Evolutionary conservation across 2,113 vertebrate species (phyloP).

Genomic region (Ictalurus punctatus): DNA sequence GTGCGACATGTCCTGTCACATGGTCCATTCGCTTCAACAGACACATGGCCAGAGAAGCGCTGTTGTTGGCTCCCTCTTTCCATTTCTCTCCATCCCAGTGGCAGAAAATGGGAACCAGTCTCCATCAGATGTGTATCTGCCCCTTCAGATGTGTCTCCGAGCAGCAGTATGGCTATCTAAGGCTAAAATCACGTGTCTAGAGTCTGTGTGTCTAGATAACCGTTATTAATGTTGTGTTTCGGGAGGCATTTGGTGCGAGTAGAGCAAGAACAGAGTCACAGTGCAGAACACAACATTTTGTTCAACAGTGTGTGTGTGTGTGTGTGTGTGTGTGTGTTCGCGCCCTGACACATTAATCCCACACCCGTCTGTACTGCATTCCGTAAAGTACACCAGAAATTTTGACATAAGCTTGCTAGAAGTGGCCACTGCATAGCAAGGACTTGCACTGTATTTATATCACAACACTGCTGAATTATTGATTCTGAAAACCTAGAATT

Average conservation of each 20-base stretch:
- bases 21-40: conserved; percentile 54
- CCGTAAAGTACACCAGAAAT: neutral
- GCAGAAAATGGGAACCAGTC: conserved; percentile 38
- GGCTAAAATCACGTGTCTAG: conserved; percentile 29
- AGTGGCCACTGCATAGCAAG: no score
- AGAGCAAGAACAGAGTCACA: neutral
- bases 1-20: conserved; percentile 56
- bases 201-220: conserved; percentile 36
- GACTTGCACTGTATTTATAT: neutral
- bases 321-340: neutral
- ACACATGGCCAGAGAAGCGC: conserved; percentile 40
- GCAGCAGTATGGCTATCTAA: conserved; percentile 29
- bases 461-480: neutral
- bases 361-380: neutral
- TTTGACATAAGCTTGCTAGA: neutral
- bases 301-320: neutral
- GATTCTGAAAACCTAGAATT: neutral
- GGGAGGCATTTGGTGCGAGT: conserved; percentile 11
- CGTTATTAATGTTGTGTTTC: conserved; percentile 45
- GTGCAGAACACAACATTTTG: neutral
- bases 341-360: neutral
- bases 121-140: conserved; percentile 42
- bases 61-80: neutral
- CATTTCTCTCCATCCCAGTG: conserved; percentile 3
- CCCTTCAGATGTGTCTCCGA: neutral